Evolutionary conservation across 2,888 invertebrate species (phyloP).

Genomic region (Cephus sareptanus): DNA sequence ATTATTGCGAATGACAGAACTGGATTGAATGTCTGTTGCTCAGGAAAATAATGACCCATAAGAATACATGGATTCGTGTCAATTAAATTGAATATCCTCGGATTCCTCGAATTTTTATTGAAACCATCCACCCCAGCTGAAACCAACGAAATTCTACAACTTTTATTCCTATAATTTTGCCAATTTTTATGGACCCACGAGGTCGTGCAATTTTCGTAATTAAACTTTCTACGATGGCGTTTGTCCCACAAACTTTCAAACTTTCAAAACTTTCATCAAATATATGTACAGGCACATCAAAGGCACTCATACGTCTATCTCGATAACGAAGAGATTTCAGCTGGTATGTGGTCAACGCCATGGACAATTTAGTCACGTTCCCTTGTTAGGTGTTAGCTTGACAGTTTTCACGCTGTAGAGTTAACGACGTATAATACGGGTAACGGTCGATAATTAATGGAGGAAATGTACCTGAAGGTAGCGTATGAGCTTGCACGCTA

Average conservation of each 20-base stretch:
- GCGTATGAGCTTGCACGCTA: conserved; percentile 65
- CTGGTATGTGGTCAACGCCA: not conserved
- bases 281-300: not conserved
- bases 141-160: no score
- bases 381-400: not conserved
- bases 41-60: not conserved
- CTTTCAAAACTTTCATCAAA: not conserved
- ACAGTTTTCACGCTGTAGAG: no score
- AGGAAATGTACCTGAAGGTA: conserved; percentile 61
- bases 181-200: not conserved
- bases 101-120: no score
- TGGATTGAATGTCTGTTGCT: not conserved
- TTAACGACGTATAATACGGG: not conserved
- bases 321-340: not conserved
- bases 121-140: no score
- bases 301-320: not conserved
- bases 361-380: not conserved
- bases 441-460: conserved; percentile 4
- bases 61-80: not conserved
- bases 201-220: not conserved
- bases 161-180: not conserved
- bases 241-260: not conserved
- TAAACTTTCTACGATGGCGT: not conserved
- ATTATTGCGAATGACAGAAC: not conserved
- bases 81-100: not conserved